These are phyloP conservation scores for Phymatocera aterrima DNA, from an alignment of 2,888 invertebrate species.

Conservation along the genomic window DNA sequence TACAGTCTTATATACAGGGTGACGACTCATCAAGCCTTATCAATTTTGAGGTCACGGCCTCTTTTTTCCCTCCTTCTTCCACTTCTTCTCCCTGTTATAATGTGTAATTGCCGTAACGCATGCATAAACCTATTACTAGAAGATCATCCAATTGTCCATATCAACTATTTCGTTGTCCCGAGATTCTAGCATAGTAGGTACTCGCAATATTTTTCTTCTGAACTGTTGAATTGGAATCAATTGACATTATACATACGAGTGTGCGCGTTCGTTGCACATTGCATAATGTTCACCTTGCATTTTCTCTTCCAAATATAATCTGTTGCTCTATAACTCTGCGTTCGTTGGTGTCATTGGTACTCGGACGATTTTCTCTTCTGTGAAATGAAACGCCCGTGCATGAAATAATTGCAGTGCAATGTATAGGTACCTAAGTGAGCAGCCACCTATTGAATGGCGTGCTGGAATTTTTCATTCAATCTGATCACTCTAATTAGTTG, in stretches of 20 bases:
- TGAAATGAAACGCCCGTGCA: background rate
- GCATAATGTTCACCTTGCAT: background rate
- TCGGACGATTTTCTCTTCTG: conserved; percentile 3
- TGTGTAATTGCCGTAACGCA: conserved; percentile 14
- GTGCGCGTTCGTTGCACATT: background rate
- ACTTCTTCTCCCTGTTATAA: too few species aligned
- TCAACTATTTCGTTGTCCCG: conserved; percentile 4
- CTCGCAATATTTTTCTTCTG: background rate
- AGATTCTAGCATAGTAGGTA: background rate
- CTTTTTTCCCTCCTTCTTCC: conserved; percentile 11
- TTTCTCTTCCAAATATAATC: background rate
- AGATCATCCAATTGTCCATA: conserved; percentile 33
- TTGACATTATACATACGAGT: background rate
- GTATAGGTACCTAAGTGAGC: conserved; percentile 3
- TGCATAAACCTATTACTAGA: conserved; percentile 18
- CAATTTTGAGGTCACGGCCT: conserved; percentile 43
- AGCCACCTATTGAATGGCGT: conserved; percentile 8
- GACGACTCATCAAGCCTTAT: conserved; percentile 46
- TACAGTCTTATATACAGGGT: conserved; percentile 43
- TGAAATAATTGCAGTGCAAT: background rate
- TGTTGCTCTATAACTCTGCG: background rate
- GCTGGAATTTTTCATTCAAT: conserved; percentile 2
- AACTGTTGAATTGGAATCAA: background rate
- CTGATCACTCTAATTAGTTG: background rate
- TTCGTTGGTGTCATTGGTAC: background rate